phyloP scores from a whole-genome alignment of 2,113 vertebrate species.

The Nannobrachium achirus region DNA sequence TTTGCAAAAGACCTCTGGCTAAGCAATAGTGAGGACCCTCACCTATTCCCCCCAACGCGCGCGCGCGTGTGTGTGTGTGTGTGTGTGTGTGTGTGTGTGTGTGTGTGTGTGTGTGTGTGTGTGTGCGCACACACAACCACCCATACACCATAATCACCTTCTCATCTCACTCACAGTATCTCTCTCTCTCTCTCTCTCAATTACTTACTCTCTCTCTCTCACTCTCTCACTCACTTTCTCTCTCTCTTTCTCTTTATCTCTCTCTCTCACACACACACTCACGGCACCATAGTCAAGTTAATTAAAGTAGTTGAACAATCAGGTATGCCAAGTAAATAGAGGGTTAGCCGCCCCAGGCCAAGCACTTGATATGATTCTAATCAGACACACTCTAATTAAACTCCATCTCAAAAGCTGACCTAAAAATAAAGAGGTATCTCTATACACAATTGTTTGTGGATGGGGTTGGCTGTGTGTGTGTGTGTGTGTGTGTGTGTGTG shows the following conservation, averaged over 20 bases:
- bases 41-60: too few relatives aligned
- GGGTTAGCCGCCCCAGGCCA: conserved; percentile 57
- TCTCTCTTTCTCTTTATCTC: neutral
- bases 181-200: neutral
- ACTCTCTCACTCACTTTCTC: conserved; percentile 2
- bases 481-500: neutral
- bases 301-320: conserved; percentile 71
- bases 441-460: conserved; percentile 9
- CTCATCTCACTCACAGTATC: neutral
- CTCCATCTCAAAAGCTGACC: conserved; percentile 43
- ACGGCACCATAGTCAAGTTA: conserved; percentile 64
- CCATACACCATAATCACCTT: neutral
- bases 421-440: conserved; percentile 24
- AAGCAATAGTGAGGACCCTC: too few relatives aligned
- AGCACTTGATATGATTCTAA: conserved; percentile 65
- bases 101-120: too few relatives aligned
- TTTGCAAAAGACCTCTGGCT: conserved; percentile 52
- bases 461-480: conserved; percentile 4
- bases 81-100: too few relatives aligned
- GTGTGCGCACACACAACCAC: neutral
- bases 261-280: conserved; percentile 7
- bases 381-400: conserved; percentile 71
- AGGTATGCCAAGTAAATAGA: conserved; percentile 56
- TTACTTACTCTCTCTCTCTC: neutral
- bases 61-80: too few relatives aligned